Conservation (phyloP, 2,888 invertebrate species). For the Hydrotaea cyrtoneurina region DNA sequence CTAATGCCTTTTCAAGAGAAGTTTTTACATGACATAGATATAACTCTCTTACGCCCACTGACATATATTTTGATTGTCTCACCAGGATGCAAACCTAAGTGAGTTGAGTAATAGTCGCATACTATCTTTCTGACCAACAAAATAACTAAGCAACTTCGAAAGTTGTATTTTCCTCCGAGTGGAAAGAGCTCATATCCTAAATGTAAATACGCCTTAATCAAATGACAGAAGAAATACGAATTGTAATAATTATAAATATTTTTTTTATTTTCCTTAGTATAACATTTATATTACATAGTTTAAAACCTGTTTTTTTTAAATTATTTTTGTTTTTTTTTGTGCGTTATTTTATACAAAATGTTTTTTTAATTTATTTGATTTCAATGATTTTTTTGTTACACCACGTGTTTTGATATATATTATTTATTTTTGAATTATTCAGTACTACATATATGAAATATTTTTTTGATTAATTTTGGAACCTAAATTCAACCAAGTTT, state of each 20-base stretch:
- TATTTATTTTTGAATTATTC: conserved; percentile 5
- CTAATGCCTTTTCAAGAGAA: too few species aligned
- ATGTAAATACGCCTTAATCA: too few species aligned
- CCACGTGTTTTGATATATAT: background rate
- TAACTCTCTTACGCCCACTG: too few species aligned
- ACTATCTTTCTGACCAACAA: too few species aligned
- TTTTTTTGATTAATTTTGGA: conserved; percentile 13
- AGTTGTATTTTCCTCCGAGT: too few species aligned
- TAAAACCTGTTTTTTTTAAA: conserved; percentile 53
- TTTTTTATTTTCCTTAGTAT: conserved; percentile 51
- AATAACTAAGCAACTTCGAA: too few species aligned
- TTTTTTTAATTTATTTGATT: conserved; percentile 25
- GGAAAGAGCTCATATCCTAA: too few species aligned
- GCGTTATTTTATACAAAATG: conserved; percentile 46
- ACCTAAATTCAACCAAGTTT: background rate
- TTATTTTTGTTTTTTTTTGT: conserved; percentile 46
- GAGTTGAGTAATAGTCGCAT: too few species aligned
- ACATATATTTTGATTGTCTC: too few species aligned
- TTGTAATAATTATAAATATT: conserved; percentile 46
- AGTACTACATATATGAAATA: background rate
- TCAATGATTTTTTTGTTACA: conserved; percentile 8
- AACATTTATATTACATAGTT: conserved; percentile 63
- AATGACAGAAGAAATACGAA: too few species aligned
- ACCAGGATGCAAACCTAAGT: too few species aligned
- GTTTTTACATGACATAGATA: too few species aligned